phyloP scores from a whole-genome alignment of 1,140 invertebrate species.

The Scaptomyza graminum region DNA sequence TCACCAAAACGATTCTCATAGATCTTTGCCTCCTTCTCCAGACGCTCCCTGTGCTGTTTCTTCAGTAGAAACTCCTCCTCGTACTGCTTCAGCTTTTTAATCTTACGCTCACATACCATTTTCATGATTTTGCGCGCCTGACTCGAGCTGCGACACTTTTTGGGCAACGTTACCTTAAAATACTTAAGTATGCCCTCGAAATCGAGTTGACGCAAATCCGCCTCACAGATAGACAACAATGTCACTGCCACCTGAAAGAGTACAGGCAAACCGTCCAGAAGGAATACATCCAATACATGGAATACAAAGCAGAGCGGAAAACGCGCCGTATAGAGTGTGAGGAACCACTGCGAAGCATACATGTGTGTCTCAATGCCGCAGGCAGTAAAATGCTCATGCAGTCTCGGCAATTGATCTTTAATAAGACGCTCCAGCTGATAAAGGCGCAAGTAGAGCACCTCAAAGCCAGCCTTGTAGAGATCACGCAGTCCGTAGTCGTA shows the following conservation, averaged over 20 bases:
- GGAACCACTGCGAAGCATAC: slow-evolving; percentile 99
- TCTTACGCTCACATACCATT: slow-evolving; percentile 94
- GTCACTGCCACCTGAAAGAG: slow-evolving; percentile 98
- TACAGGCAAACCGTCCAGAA: slow-evolving; percentile 96
- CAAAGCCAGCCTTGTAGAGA: slow-evolving; percentile 98
- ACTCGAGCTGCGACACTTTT: slow-evolving; percentile 97
- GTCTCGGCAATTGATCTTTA: slow-evolving; percentile 94
- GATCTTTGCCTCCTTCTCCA: slow-evolving; percentile 87
- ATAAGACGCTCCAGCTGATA: slow-evolving; percentile 97
- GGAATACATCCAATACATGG: slow-evolving; percentile 98
- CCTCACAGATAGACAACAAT: slow-evolving; percentile 94
- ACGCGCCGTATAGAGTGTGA: slow-evolving; percentile 98
- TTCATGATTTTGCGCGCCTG: slow-evolving; percentile 94
- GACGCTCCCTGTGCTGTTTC: slow-evolving; percentile 91
- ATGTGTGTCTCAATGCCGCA: slow-evolving; percentile 98
- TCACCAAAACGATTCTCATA: slow-evolving; percentile 87
- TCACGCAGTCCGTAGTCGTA: slow-evolving; percentile 97
- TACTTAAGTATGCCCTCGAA: slow-evolving; percentile 98
- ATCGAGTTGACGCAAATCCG: slow-evolving; percentile 97
- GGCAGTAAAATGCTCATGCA: slow-evolving; percentile 95
- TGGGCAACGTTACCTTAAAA: slow-evolving; percentile 97
- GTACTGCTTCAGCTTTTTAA: slow-evolving; percentile 98
- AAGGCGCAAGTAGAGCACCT: slow-evolving; percentile 96
- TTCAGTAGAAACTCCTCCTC: slow-evolving; percentile 95
- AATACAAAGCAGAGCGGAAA: slow-evolving; percentile 99